Evolutionary conservation across 2,113 vertebrate genomes (phyloP), one percentile per base, ranked within the genome.

Genomic region (Ariopsis seemanni): DNA sequence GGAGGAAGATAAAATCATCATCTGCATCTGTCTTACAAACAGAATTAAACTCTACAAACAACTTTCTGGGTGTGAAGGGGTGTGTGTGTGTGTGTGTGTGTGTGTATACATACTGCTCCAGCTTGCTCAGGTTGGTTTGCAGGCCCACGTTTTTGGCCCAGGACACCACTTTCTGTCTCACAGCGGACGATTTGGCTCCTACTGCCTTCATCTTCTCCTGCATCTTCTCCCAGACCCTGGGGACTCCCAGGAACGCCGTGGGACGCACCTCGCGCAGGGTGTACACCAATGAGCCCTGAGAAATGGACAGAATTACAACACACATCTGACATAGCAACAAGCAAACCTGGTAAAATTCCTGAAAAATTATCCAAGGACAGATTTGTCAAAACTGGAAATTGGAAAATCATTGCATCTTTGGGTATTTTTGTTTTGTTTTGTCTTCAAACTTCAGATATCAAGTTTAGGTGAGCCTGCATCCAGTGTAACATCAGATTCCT

Each of bases 191-290:
- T 86, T 95, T 97, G n/a, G 95, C 91, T 0, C 94, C 93, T 0
- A 92, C 22, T 0, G 96, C 93, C 91, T 95, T 97, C 94, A 99
- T 96, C 86, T 93, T 97, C 86, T 98, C 98, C 65, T 98, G 96
- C 93, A 99, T 97, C 94, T 99, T 99, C 88, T 99, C 98, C 98
- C 98, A 99, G 65, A 99, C 95, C 0, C 96, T 96, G 0, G 98
- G 98, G 50, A 99, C 97, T 2, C 96, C 98, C 95, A 99, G 30
- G 90, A 99, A 99, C 3, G 92, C 92, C 0, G 98, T 99, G 12
- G 98, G 98, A 42, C 94, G 96, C 75, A 97, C 96, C 18, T 99
- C 97, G 89, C 93, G 93, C 91, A 99, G 60, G 0, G 97, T 99
- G 85, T 93, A 94, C 0, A 96, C 94, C 92, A 99, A 88, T 9